phyloP scores from a whole-genome alignment of 2,113 vertebrate species.

The Limnothrissa miodon region DNA sequence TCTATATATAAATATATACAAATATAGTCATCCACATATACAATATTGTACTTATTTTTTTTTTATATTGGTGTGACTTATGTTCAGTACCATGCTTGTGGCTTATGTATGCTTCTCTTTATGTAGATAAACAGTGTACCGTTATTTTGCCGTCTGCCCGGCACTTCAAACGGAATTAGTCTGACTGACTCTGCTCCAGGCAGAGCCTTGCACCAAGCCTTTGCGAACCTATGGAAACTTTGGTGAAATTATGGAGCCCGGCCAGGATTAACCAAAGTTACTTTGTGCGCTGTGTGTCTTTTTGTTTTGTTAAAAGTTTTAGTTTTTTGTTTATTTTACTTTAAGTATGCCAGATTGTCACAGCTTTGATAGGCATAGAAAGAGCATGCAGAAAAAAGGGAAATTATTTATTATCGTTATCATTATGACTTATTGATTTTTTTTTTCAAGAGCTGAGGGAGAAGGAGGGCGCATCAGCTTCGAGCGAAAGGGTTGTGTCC shows the following conservation, averaged over 20 bases:
- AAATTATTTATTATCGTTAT: constrained; percentile 2
- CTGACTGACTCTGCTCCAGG: background rate
- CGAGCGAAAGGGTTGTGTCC: background rate
- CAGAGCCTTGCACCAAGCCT: constrained; percentile 22
- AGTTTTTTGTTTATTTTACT: constrained; percentile 15
- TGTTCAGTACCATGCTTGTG: constrained; percentile 9
- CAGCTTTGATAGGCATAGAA: constrained; percentile 27
- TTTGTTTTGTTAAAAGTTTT: constrained; percentile 1
- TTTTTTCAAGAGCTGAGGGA: background rate
- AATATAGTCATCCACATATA: constrained; percentile 22
- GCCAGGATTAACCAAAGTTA: constrained; percentile 47
- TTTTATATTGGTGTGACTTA: constrained; percentile 30
- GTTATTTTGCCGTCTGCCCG: constrained; percentile 33
- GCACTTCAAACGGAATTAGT: constrained; percentile 15
- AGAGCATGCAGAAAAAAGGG: constrained; percentile 7
- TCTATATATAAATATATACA: background rate
- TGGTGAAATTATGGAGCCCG: constrained; percentile 39
- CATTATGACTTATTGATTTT: background rate
- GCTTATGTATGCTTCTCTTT: constrained; percentile 8
- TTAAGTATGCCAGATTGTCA: background rate
- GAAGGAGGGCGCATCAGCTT: background rate
- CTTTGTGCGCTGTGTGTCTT: constrained; percentile 20
- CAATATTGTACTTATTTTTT: constrained; percentile 41
- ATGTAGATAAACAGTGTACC: background rate
- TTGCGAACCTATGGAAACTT: constrained; percentile 28